Conservation (phyloP, 2,888 invertebrate species). For the Strigamia crassipes region DNA sequence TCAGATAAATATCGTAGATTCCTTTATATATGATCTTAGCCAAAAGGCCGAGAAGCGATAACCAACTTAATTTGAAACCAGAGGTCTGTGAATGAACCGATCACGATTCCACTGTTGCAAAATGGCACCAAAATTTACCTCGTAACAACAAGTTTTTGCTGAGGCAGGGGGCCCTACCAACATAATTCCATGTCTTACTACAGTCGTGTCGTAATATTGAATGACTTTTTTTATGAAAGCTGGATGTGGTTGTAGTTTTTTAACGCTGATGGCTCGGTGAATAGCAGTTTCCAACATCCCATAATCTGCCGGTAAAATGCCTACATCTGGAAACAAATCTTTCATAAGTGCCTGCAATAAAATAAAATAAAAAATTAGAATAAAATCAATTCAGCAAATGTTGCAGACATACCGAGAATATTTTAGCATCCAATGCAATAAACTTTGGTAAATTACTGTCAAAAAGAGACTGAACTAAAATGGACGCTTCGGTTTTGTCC, state of each 20-base stretch:
- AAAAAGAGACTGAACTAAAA: constrained; percentile 79
- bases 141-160: constrained; percentile 78
- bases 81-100: no score
- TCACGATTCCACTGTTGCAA: no score
- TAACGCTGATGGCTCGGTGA: constrained; percentile 62
- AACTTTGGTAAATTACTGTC: constrained; percentile 92
- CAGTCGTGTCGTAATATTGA: constrained; percentile 87
- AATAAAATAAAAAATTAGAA: background rate
- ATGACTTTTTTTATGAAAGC: constrained; percentile 77
- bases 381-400: background rate
- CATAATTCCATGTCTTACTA: constrained; percentile 91
- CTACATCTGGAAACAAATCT: constrained; percentile 86
- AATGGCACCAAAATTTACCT: constrained; percentile 67
- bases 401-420: constrained; percentile 68
- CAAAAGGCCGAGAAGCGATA: no score
- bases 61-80: no score
- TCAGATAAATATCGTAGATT: no score
- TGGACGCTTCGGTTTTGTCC: constrained; percentile 77
- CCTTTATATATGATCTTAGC: no score
- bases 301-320: constrained; percentile 78
- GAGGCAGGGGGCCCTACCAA: constrained; percentile 87
- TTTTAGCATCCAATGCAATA: constrained; percentile 77
- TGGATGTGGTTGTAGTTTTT: constrained; percentile 69
- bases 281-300: constrained; percentile 71
- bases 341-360: constrained; percentile 73